A percentile compares a stretch with the other conserved stretches of the same genome.
These are phyloP conservation scores for Hydroisotoma schaefferi DNA, from an alignment of 2,888 invertebrate species.

Conservation along the genomic window DNA sequence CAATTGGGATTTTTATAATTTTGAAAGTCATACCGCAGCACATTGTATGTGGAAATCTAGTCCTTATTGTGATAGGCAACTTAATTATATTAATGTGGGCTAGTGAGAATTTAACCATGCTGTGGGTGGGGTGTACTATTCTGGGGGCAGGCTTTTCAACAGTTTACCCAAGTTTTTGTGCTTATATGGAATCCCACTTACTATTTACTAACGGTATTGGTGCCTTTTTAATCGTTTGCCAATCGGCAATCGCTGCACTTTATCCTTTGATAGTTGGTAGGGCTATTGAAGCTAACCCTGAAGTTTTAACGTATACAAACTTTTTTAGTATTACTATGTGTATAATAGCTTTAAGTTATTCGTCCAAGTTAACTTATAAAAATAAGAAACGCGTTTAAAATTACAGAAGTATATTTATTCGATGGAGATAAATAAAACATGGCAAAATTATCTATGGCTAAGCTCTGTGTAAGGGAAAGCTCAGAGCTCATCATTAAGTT, in stretches of 20 bases:
- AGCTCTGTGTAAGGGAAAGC: too few species aligned
- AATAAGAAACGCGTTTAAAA: conserved; percentile 2
- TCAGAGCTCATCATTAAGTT: too few species aligned
- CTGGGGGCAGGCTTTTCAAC: conserved; percentile 30
- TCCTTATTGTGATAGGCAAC: conserved; percentile 16
- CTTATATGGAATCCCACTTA: conserved; percentile 21
- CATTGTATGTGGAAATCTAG: conserved; percentile 26
- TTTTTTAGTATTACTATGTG: neutral
- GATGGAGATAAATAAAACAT: too few species aligned
- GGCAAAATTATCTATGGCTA: too few species aligned
- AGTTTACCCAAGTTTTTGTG: conserved; percentile 17
- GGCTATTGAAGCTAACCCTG: conserved; percentile 1
- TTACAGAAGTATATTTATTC: too few species aligned
- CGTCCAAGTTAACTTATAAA: neutral
- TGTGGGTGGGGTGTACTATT: conserved; percentile 22
- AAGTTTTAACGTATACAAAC: conserved; percentile 2
- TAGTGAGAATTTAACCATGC: neutral
- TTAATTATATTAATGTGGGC: conserved; percentile 21
- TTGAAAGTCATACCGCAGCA: conserved; percentile 21
- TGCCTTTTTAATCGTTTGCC: conserved; percentile 15
- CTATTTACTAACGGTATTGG: conserved; percentile 24
- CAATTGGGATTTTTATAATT: conserved; percentile 29
- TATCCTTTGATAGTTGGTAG: conserved; percentile 2
- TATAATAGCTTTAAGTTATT: neutral
- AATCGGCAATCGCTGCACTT: conserved; percentile 1